Evolutionary conservation across 2,113 vertebrate species (phyloP).

Genomic region (Mustelus asterias): DNA sequence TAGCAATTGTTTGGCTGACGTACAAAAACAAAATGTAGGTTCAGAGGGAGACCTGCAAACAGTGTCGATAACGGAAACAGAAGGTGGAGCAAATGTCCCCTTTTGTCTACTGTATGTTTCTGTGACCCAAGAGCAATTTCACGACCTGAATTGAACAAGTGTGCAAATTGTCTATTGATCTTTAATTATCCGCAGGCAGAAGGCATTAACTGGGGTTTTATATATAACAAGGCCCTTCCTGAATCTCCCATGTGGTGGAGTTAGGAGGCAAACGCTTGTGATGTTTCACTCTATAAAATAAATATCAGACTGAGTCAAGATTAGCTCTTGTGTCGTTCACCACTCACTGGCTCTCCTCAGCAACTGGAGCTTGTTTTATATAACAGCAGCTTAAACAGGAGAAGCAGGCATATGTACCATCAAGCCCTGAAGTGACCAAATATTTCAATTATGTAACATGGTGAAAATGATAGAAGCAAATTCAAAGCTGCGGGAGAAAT

Average conservation of each 20-base stretch:
- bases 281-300: no score
- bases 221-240: no score
- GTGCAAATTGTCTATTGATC: background rate
- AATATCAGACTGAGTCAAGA: no score
- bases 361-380: no score
- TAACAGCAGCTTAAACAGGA: background rate
- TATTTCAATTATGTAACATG: background rate
- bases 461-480: background rate
- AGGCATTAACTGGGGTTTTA: background rate
- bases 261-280: no score
- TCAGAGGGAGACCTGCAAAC: background rate
- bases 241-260: no score
- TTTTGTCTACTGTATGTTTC: background rate
- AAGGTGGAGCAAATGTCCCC: background rate
- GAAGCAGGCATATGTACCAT: background rate
- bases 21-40: background rate
- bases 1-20: background rate
- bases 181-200: no score
- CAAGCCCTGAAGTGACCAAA: no score
- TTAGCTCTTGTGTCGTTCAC: no score
- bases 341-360: background rate
- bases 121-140: background rate
- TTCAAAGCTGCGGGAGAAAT: background rate
- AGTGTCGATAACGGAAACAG: background rate
- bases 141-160: background rate